These are phyloP conservation scores for Xenotilapia flavipinnis DNA, from an alignment of 2,113 vertebrate genomes.

Conservation along the genomic window DNA sequence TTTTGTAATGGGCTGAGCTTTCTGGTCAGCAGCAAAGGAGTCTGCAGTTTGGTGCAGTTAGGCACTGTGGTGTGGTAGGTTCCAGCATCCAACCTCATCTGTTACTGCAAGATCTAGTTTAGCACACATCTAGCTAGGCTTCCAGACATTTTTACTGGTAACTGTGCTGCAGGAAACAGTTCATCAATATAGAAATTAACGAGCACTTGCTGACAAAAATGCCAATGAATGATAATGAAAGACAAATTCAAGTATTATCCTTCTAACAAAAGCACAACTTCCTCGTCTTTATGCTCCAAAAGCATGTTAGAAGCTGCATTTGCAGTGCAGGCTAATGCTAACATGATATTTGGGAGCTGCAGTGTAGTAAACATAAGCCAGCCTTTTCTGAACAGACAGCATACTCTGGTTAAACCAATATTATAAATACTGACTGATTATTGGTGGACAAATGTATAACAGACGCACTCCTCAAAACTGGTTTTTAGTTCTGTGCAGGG, in stretches of 20 bases:
- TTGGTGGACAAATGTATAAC: background rate
- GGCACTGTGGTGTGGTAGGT: background rate
- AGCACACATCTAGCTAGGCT: background rate
- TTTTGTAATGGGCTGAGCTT: slow-evolving; percentile 16
- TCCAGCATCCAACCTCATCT: background rate
- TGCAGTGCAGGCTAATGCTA: background rate
- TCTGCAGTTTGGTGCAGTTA: slow-evolving; percentile 8
- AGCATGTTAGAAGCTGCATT: background rate
- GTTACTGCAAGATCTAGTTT: background rate
- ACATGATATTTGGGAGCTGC: background rate
- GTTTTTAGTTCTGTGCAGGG: background rate
- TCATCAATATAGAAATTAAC: background rate
- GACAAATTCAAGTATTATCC: background rate
- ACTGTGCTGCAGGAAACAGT: background rate
- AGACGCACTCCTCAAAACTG: background rate
- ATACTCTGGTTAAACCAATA: background rate
- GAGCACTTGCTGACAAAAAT: background rate
- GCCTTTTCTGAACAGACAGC: rapidly evolving
- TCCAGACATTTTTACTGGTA: background rate
- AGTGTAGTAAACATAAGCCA: background rate
- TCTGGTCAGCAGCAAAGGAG: background rate
- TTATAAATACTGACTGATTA: background rate
- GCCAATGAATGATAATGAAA: background rate
- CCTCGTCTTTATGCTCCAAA: background rate
- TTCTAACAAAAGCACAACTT: background rate